phyloP scores from a whole-genome alignment of 2,888 invertebrate genomes.

The Pardosa pseudoannulata region DNA sequence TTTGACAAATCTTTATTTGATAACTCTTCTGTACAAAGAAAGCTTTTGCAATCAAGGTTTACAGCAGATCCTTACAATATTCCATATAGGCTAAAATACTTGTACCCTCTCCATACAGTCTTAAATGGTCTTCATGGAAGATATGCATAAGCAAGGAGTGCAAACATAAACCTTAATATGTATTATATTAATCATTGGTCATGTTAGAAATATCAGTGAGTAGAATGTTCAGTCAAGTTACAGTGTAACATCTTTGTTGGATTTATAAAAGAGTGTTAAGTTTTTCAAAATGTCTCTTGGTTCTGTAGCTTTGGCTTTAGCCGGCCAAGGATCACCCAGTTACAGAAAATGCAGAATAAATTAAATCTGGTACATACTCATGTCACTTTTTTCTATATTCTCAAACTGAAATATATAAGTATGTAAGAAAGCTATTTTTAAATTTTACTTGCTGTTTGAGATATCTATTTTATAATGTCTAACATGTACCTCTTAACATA shows the following conservation, averaged over 20 bases:
- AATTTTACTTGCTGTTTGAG: neutral
- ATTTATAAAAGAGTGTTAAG: slow-evolving; percentile 4
- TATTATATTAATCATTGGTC: slow-evolving; percentile 41
- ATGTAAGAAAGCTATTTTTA: neutral
- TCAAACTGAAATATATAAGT: neutral
- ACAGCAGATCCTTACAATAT: slow-evolving; percentile 44
- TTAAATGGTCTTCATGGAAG: slow-evolving; percentile 9
- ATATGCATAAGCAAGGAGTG: slow-evolving; percentile 25
- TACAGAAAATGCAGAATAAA: neutral
- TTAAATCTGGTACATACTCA: neutral
- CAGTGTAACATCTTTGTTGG: slow-evolving; percentile 20
- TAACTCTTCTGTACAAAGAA: slow-evolving; percentile 31
- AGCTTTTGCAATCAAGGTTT: slow-evolving; percentile 22
- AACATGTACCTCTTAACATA: neutral
- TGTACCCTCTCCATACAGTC: slow-evolving; percentile 32
- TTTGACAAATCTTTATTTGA: slow-evolving; percentile 50
- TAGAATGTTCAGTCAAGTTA: slow-evolving; percentile 37
- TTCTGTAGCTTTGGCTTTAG: neutral
- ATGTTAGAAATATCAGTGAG: slow-evolving; percentile 35
- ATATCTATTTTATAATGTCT: neutral
- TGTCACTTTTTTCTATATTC: neutral
- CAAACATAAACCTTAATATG: slow-evolving; percentile 34
- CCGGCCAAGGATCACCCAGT: neutral
- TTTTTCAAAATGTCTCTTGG: slow-evolving; percentile 16
- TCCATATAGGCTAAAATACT: slow-evolving; percentile 56